These are phyloP conservation scores for Xenopus petersii DNA, from an alignment of 2,797 vertebrate genomes.

Conservation along the genomic window DNA sequence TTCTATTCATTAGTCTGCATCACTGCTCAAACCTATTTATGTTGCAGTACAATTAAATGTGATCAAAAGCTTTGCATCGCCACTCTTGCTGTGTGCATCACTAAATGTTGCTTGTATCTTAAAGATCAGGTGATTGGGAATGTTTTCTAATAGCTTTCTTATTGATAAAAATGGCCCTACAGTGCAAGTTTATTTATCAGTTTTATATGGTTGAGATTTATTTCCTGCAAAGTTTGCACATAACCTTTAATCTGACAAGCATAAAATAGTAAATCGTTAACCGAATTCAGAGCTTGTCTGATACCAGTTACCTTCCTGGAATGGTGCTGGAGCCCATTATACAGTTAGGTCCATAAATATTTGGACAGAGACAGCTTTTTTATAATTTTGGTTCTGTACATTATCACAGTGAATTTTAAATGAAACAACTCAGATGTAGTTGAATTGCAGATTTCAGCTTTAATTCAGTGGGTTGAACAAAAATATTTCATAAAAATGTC, in stretches of 20 bases:
- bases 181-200: slow-evolving; percentile 42
- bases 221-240: slow-evolving; percentile 34
- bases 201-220: slow-evolving; percentile 3
- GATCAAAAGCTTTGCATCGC: not conserved
- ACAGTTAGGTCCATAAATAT: no score
- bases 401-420: no score
- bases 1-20: no score
- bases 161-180: slow-evolving; percentile 25
- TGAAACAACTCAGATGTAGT: no score
- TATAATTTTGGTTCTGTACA: no score
- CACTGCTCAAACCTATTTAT: no score
- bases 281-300: slow-evolving; percentile 40
- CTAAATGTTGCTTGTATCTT: not conserved
- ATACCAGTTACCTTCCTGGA: slow-evolving; percentile 16
- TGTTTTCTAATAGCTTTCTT: slow-evolving; percentile 14
- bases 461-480: no score
- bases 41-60: no score
- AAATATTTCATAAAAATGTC: no score
- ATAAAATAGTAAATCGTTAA: slow-evolving; percentile 56
- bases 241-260: slow-evolving; percentile 42
- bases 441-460: no score
- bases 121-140: not conserved
- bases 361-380: no score
- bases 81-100: not conserved
- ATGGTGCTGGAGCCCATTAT: not conserved